Base-by-base conservation (phyloP, 2,888 invertebrate genomes). In the Tipula unca region DNA sequence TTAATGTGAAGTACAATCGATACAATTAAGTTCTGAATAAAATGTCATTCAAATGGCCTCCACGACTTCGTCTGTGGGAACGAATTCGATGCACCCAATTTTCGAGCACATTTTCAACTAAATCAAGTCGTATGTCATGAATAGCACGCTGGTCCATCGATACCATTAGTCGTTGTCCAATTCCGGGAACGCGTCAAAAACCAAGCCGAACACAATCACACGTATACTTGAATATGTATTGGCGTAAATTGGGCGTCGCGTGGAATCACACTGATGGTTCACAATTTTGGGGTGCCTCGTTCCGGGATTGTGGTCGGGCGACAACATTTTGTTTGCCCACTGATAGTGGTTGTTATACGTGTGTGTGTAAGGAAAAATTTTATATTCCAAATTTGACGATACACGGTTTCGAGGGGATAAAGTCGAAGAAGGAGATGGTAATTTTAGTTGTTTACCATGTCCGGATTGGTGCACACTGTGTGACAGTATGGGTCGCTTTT, bases 401-500 rank as follows among this genome's bases (percentile, higher is more conserved):
- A 89, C 91, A 91, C 87, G 93, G 92, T 54, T 92, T 92, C 89
- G 89, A 90, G 42, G 92, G 92, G 85, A 92, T 87, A 91, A 92
- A 86, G 91, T 92, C 39, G 92, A 93, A 89, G 89, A 87, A 85
- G 90, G 85, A 4, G 20, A 84, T 82, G 86, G 86, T 25, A 85
- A 85, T 48, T 85, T 48, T 29, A 84, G 69, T 69, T 93, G 93
- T 88, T 89, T 91, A 86, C 91, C 92, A 29, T 93, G 93, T 88
- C 93, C 93, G 2, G 89, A 90, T 36, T 91, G 91, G 85, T 93
- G 93, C 88, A 91, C 91, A 84, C 91, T 92, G 90, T 91, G 91
- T 93, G 92, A 93, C 93, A 93, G 89, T 90, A 94, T 91, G 88
- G 94, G 90, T 92, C 93, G 88, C 91, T 93, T 87, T 91, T 95